Evolutionary conservation across 2,797 vertebrate species (phyloP).

Genomic region (Gymnothorax reevesii): DNA sequence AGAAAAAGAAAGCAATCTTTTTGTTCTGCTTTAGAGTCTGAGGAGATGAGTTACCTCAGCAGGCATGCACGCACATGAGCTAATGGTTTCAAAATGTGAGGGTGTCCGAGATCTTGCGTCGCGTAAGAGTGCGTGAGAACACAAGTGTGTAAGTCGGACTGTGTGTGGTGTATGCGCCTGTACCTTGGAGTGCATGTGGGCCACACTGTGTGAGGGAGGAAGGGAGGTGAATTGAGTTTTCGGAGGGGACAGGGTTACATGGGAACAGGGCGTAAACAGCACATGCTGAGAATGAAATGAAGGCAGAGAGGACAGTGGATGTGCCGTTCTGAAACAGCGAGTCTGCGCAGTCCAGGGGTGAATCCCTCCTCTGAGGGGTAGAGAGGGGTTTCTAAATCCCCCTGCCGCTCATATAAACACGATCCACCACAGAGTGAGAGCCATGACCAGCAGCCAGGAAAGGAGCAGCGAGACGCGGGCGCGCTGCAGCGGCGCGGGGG

Average conservation of each 20-base stretch:
- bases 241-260: background rate
- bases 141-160: background rate
- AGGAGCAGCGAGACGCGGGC: constrained; percentile 79
- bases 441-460: constrained; percentile 82
- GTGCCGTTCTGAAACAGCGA: background rate
- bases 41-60: background rate
- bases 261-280: background rate
- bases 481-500: constrained; percentile 70
- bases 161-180: too few relatives aligned
- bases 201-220: background rate
- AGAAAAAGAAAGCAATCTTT: background rate
- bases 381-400: background rate
- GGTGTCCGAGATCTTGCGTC: background rate
- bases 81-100: background rate
- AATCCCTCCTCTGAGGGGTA: background rate
- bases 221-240: background rate
- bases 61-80: background rate
- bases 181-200: too few relatives aligned
- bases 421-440: constrained; percentile 85
- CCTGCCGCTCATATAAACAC: constrained; percentile 76
- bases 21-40: background rate
- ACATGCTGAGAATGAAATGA: background rate
- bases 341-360: background rate
- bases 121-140: too few relatives aligned
- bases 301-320: too few relatives aligned